Percentiles rank a stretch among this genome's conserved stretches.
Evolutionary conservation across 2,113 vertebrate genomes (phyloP).

Genomic region (Sinosuthora webbiana): DNA sequence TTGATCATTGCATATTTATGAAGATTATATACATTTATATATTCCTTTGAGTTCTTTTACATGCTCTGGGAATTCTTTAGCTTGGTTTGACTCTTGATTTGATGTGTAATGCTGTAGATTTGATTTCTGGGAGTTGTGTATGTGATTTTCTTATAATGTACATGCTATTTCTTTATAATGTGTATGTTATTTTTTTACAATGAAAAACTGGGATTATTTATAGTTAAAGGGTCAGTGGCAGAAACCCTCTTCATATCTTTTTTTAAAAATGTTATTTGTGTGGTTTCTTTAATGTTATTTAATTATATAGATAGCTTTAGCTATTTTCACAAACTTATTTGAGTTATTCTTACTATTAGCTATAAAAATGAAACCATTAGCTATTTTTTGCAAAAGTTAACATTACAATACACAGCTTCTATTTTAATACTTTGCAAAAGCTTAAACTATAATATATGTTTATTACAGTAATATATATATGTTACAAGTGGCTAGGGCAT

Average conservation of each 20-base stretch:
- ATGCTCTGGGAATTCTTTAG: neutral
- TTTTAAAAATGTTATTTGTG: neutral
- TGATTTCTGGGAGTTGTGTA: neutral
- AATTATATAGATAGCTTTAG: neutral
- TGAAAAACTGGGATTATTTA: neutral
- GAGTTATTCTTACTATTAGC: neutral
- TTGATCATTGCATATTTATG: neutral
- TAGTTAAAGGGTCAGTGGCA: neutral
- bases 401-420: neutral
- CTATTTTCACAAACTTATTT: neutral
- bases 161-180: neutral
- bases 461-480: neutral
- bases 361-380: neutral
- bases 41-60: neutral
- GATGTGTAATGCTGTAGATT: no score
- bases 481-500: neutral
- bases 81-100: neutral
- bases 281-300: neutral
- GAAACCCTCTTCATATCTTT: neutral
- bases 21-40: neutral
- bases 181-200: neutral
- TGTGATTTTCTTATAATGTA: neutral
- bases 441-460: neutral
- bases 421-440: neutral
- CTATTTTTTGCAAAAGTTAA: neutral